Evolutionary conservation across 30 jellyfish, hydroid and myxozoan species (phyloP).

Genomic region (Turritopsis rubra): DNA sequence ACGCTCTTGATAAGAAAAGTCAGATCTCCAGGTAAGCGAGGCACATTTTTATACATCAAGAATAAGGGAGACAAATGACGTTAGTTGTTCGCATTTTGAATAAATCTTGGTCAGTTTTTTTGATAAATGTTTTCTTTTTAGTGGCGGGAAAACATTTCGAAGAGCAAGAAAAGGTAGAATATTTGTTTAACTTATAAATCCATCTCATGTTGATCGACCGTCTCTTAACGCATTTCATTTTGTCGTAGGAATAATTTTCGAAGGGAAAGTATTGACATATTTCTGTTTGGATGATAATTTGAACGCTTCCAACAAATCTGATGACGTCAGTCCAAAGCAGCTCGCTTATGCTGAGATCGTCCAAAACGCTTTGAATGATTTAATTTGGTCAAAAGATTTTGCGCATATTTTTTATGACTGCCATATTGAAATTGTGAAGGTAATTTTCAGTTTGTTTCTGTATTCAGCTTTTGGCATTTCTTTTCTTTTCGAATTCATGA

Average conservation of each 20-base stretch:
- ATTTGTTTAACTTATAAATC: too few relatives aligned
- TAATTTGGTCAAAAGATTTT: conserved; percentile 17
- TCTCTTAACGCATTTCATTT: too few relatives aligned
- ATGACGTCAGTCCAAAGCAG: conserved; percentile 32
- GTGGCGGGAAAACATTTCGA: neutral
- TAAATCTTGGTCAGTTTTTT: neutral
- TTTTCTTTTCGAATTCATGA: too few relatives aligned
- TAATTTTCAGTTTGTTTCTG: neutral
- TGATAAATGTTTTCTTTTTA: neutral
- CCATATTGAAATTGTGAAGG: conserved; percentile 27
- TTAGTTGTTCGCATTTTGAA: too few relatives aligned
- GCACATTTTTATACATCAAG: too few relatives aligned
- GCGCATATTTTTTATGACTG: conserved; percentile 11
- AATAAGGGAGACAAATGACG: too few relatives aligned
- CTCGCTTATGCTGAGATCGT: conserved; percentile 26
- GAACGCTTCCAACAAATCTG: neutral
- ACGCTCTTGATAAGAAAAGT: neutral
- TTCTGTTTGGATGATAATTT: conserved; percentile 9
- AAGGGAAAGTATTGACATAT: conserved; percentile 8
- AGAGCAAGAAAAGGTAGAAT: neutral
- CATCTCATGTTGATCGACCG: too few relatives aligned
- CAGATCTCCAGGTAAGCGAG: neutral
- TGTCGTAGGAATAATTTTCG: conserved; percentile 1
- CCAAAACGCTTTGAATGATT: conserved; percentile 12
- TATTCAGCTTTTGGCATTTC: too few relatives aligned